A percentile compares a stretch with the other conserved stretches of the same genome.
Conservation (phyloP, 2,113 vertebrate genomes). For the Microcebus lehilahytsara region DNA sequence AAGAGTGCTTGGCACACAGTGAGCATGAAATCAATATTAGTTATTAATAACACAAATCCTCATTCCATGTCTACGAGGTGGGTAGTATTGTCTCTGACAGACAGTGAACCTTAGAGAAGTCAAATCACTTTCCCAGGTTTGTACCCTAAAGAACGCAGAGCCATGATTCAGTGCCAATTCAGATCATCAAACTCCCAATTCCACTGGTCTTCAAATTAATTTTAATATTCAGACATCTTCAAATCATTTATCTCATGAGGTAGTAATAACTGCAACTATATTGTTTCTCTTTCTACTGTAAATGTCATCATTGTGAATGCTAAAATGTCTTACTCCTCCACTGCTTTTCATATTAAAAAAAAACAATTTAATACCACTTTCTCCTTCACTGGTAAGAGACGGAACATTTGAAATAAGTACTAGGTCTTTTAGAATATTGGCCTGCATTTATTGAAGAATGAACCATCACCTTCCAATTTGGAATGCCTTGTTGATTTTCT, state of each 20-base stretch:
- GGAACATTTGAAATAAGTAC: background rate
- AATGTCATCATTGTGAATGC: background rate
- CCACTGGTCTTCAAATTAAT: background rate
- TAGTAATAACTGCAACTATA: background rate
- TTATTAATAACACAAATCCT: background rate
- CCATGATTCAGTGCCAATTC: background rate
- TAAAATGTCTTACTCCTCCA: background rate
- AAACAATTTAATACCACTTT: background rate
- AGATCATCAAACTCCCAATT: background rate
- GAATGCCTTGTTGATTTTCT: background rate
- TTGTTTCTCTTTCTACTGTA: background rate
- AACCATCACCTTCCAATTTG: background rate
- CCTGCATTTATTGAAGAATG: background rate
- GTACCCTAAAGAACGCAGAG: background rate
- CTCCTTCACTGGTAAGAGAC: background rate
- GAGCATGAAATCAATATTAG: conserved; percentile 3
- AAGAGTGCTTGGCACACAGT: conserved; percentile 1
- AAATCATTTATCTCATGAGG: background rate
- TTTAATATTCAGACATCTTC: background rate
- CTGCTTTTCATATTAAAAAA: background rate
- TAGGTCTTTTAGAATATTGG: background rate
- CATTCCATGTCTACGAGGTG: background rate
- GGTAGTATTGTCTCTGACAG: background rate
- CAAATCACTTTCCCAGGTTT: background rate
- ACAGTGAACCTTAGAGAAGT: background rate